Base-by-base conservation (phyloP, 2,113 vertebrate species). In the Edolisoma coerulescens region DNA sequence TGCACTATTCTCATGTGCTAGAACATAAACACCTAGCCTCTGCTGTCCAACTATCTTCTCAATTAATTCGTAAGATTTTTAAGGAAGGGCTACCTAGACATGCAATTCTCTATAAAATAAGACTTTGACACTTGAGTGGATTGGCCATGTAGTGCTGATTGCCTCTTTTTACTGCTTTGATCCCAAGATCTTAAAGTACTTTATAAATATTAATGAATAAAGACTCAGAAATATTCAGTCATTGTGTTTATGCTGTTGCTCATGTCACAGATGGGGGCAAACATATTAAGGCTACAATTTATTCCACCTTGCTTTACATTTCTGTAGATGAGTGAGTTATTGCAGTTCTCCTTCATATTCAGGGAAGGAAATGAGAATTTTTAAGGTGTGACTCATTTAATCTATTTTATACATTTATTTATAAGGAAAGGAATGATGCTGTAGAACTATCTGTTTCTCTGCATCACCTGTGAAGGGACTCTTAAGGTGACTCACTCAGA, bases 161-260 rank as follows among this genome's bases (percentile, higher is more conserved):
- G 84, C 94, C 56, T 84, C 84, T 89, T 95, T 96, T 95, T 95
- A 97, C 87, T 84, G 84, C 95, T 96, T 96, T 97, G 95, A 96
- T 97, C 86, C 73, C 47, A 91, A 76, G 84, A 95, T 93, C 91
- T 95, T 90, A 89, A 97, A 95, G 76, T 87, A 71, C 87, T 97
- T 96, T 89, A 97, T 96, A 96, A 96, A 94, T 95, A 96, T 97
- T 97, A 97, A 95, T 95, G 91, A 94, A 91, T 87, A 95, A 96
- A 96, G 89, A 75, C 84, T 94, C 57, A 92, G 91, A 94, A 96
- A 93, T 95, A 81, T 93, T 92, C 83, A 84, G 86, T 89, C 91
- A 93, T 96, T 95, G 92, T 97, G 86, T 87, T 90, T 93, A 77
- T 81, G 95, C 89, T 93, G 91, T 90, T 95, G 85, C 88, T 96